These are phyloP conservation scores for Hyperopisus bebe DNA, from an alignment of 2,113 vertebrate genomes.

Conservation along the genomic window DNA sequence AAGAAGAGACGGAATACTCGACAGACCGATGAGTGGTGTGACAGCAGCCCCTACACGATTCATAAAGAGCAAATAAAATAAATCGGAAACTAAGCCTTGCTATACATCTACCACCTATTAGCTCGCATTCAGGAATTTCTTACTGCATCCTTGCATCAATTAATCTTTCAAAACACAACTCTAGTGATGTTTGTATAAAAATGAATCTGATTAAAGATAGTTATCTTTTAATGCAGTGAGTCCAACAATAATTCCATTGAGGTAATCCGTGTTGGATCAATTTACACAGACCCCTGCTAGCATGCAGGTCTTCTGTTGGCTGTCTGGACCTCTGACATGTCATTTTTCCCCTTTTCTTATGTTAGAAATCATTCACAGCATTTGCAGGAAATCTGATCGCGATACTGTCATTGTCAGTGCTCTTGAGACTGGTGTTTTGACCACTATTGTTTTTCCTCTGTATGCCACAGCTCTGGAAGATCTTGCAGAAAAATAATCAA, in stretches of 20 bases:
- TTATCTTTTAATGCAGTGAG: background rate
- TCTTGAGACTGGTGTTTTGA: background rate
- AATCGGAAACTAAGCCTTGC: background rate
- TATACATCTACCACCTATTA: background rate
- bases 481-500: background rate
- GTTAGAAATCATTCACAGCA: background rate
- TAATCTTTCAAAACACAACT: background rate
- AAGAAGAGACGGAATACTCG: background rate
- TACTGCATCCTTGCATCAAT: background rate
- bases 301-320: background rate
- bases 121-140: background rate
- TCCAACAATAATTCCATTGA: background rate
- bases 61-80: background rate
- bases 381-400: background rate
- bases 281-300: background rate
- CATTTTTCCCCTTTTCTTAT: background rate
- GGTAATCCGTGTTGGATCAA: background rate
- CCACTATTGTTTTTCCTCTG: background rate
- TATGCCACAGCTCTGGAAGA: background rate
- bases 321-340: background rate
- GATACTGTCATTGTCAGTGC: background rate
- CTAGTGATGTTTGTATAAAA: background rate
- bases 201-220: background rate
- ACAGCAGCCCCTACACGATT: fast-evolving
- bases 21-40: background rate